Conservation (phyloP, 2,888 invertebrate genomes). For the Troides aeacus region DNA sequence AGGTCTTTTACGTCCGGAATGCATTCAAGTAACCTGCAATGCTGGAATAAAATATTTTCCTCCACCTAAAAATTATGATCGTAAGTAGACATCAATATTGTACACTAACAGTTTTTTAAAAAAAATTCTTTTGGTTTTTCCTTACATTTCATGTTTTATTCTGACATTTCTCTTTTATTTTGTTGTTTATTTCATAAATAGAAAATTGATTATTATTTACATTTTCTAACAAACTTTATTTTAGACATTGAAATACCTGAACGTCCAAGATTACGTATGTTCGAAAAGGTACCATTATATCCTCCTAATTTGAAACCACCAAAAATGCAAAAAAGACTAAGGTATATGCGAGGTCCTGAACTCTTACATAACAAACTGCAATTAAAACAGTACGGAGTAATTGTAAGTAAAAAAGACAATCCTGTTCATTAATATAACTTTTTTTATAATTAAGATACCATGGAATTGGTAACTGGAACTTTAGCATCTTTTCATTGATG, state of each 20-base stretch:
- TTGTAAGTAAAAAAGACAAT: slow-evolving; percentile 80
- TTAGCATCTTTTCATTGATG: background rate
- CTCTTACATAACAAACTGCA: slow-evolving; percentile 89
- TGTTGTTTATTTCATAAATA: too few relatives aligned
- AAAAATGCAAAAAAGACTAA: slow-evolving; percentile 91
- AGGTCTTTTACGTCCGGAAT: slow-evolving; percentile 57
- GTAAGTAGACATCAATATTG: slow-evolving; percentile 65
- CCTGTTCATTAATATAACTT: too few relatives aligned
- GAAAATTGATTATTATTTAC: too few relatives aligned
- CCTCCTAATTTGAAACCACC: slow-evolving; percentile 84
- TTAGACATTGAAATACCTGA: slow-evolving; percentile 87
- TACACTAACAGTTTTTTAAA: background rate
- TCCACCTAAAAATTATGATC: slow-evolving; percentile 83
- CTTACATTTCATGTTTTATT: too few relatives aligned
- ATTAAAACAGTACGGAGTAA: slow-evolving; percentile 95
- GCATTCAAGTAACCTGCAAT: slow-evolving; percentile 46
- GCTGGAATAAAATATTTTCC: slow-evolving; percentile 85
- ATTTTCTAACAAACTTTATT: slow-evolving; percentile 31
- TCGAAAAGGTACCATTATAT: slow-evolving; percentile 87
- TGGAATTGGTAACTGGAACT: background rate
- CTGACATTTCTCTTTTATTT: too few relatives aligned
- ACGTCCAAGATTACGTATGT: slow-evolving; percentile 83
- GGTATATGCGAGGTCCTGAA: slow-evolving; percentile 96
- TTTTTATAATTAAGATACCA: too few relatives aligned
- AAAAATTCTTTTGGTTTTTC: background rate